These are phyloP conservation scores for Eurosta solidaginis DNA, from an alignment of 1,140 invertebrate species.

Conservation along the genomic window DNA sequence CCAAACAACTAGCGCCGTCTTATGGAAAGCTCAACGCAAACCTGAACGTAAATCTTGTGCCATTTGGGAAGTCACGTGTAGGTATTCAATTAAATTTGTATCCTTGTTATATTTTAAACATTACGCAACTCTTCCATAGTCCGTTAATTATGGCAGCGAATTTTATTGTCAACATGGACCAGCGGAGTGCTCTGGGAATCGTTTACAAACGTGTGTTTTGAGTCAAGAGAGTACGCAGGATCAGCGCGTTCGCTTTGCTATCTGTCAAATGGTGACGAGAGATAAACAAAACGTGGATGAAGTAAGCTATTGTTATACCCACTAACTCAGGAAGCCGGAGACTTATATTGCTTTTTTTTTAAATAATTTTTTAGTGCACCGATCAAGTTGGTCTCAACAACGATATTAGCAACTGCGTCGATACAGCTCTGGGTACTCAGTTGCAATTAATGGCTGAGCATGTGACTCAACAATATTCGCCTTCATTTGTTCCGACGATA, in stretches of 20 bases:
- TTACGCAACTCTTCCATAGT: conserved; percentile 34
- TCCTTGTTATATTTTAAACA: background rate
- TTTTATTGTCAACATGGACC: conserved; percentile 73
- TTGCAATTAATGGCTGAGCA: conserved; percentile 63
- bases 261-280: conserved; percentile 62
- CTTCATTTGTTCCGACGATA: conserved; percentile 67
- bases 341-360: background rate
- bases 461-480: conserved; percentile 60
- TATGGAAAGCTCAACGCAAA: conserved; percentile 61
- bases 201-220: conserved; percentile 68
- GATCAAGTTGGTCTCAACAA: conserved; percentile 50
- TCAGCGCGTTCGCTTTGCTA: conserved; percentile 61
- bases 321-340: background rate
- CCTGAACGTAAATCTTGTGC: conserved; percentile 65
- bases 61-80: conserved; percentile 80
- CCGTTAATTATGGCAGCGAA: conserved; percentile 58
- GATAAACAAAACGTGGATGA: conserved; percentile 19
- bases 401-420: conserved; percentile 57
- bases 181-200: conserved; percentile 69
- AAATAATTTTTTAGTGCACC: conserved; percentile 61
- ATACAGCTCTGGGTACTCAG: conserved; percentile 58
- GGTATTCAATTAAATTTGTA: conserved; percentile 41
- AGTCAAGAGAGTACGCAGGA: conserved; percentile 58
- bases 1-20: conserved; percentile 61
- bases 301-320: background rate